Evolutionary conservation across 53 echinoderm and acorn worm genomes (phyloP), one percentile per base, ranked within the genome.

Genomic region (Astropecten irregularis): DNA sequence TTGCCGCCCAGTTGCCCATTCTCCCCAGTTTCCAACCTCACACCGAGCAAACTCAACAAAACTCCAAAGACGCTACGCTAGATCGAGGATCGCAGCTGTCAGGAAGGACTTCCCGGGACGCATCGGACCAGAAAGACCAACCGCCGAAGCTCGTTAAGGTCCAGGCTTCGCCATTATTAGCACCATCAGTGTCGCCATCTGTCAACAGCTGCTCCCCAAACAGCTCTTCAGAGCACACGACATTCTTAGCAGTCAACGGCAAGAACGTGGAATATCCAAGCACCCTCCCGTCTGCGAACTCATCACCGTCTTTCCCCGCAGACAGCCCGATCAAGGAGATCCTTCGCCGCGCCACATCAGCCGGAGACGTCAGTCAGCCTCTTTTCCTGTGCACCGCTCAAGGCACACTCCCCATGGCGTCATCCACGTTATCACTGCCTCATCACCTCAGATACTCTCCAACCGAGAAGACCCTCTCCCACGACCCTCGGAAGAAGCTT

Each of bases 401-500:
- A 30, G 69, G 25, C 36, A 18, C 40, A 28, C 59, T 42, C n/a
- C 36, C 36, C 6, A 58, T 40, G 26, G 54, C 42, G 42, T 72
- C 71, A 60, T 58, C 56, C 1, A 32, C 29, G 69, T 27, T 44
- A 19, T 56, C 55, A 18, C 69, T 49, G 28, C 60, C 61, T 5
- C 47, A 36, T 21, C 42, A 68, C 47, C 33, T 74, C 50, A 55
- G 74, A 16, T 74, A 53, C 57, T 74, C 74, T 25, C 74, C 76
- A 8, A 49, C 76, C 21, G 67, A 58, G 30, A 84, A 76, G 66
- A 83, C 84, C 3, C 52, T 89, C 22, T 83, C 89, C 42, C 85
- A 86, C 20, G 90, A 90, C 32, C 90, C 90, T 3, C 81, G 90
- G 21, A 90, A 85, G 68, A 90, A 86, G 27, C 81, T 86, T 26